phyloP scores from a whole-genome alignment of 2,888 invertebrate species.

The Scrobipalpa costella region DNA sequence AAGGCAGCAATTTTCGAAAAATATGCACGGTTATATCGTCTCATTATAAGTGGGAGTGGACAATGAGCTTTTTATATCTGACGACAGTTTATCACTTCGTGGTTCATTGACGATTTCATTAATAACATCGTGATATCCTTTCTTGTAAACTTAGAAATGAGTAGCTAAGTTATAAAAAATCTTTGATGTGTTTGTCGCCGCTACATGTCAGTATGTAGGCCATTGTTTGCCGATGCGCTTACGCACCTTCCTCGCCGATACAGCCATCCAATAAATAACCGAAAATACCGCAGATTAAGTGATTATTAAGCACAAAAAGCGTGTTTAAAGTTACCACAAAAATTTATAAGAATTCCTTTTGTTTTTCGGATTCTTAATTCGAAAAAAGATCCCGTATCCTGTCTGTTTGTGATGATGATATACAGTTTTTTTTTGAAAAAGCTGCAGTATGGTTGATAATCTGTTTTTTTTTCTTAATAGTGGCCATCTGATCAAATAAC shows the following conservation, averaged over 20 bases:
- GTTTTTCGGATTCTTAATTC: constrained; percentile 37
- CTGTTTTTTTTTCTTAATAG: constrained; percentile 17
- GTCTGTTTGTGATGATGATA: background rate
- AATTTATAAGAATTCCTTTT: constrained; percentile 66
- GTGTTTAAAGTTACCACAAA: constrained; percentile 54
- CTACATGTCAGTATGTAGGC: constrained; percentile 30
- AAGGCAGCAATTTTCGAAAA: constrained; percentile 48
- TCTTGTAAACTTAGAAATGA: background rate
- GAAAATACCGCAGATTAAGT: constrained; percentile 61
- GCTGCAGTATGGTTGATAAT: background rate
- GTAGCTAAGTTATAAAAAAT: background rate
- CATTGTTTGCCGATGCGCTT: constrained; percentile 51
- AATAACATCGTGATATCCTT: background rate
- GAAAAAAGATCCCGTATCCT: background rate
- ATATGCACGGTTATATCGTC: constrained; percentile 47
- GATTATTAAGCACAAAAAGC: constrained; percentile 61
- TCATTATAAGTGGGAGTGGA: constrained; percentile 46
- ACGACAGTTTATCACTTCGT: no score
- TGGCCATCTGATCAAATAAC: constrained; percentile 42
- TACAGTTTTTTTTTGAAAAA: background rate
- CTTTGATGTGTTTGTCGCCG: background rate
- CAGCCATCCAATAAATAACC: constrained; percentile 51
- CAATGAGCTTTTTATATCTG: background rate
- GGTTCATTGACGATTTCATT: background rate
- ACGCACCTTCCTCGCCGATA: constrained; percentile 42